Conservation (phyloP, 2,888 invertebrate species). For the Dasypogon diadema region DNA sequence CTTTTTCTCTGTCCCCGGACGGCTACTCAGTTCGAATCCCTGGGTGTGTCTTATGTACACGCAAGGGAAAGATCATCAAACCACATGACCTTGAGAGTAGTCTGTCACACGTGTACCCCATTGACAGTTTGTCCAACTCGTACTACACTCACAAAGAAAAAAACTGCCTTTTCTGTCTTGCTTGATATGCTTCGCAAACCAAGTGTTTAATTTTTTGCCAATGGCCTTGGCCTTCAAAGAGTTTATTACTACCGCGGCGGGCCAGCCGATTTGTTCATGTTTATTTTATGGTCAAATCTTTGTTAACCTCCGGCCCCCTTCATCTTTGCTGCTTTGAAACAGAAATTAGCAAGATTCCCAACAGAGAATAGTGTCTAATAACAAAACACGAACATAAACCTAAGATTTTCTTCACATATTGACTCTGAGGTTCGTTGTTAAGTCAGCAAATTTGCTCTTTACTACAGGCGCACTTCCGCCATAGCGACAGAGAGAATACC, state of each 20-base stretch:
- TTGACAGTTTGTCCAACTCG: constrained; percentile 43
- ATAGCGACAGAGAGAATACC: not conserved
- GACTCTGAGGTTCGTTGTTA: too few species aligned
- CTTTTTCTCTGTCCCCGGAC: constrained; percentile 27
- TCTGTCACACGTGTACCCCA: constrained; percentile 53
- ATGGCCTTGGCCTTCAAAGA: constrained; percentile 56
- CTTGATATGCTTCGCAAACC: not conserved
- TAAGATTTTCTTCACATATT: too few species aligned
- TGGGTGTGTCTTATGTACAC: constrained; percentile 38
- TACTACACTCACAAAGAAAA: not conserved
- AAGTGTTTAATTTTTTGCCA: not conserved
- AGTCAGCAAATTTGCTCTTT: too few species aligned
- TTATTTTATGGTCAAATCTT: not conserved
- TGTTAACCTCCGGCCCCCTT: too few species aligned
- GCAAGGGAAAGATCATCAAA: constrained; percentile 38
- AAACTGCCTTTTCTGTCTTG: too few species aligned
- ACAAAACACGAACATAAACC: too few species aligned
- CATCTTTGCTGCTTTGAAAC: too few species aligned
- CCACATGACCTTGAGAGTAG: constrained; percentile 55
- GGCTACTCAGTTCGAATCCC: too few species aligned
- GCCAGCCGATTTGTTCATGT: too few species aligned
- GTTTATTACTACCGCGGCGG: constrained; percentile 53
- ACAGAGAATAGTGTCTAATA: too few species aligned
- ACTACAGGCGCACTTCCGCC: constrained; percentile 18
- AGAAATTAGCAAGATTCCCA: too few species aligned